A percentile compares a stretch with the other conserved stretches of the same genome.
phyloP scores from a whole-genome alignment of 2,797 vertebrate genomes.

The Tokudaia tokunoshimensis region DNA sequence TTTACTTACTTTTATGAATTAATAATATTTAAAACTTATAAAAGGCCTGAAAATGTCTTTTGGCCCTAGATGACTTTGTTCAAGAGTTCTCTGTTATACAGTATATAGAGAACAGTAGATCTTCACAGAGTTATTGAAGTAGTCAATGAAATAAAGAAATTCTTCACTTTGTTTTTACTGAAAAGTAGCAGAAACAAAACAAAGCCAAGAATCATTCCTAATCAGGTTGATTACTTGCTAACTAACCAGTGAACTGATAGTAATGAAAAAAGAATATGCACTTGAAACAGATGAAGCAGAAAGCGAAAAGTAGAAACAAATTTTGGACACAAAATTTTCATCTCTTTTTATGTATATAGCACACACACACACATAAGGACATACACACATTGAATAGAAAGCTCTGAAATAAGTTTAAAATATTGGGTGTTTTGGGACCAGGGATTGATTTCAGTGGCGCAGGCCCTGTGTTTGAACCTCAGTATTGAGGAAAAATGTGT shows the following conservation, averaged over 20 bases:
- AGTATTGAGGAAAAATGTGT: not conserved
- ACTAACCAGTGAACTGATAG: not conserved
- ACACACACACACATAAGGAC: not conserved
- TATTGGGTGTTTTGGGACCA: not conserved
- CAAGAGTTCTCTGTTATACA: not conserved
- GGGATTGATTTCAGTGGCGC: not conserved
- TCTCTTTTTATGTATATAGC: not conserved
- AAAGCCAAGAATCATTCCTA: not conserved
- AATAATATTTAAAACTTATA: slow-evolving; percentile 29
- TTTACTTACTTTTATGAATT: not conserved
- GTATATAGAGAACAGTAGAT: not conserved
- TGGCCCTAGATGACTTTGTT: not conserved
- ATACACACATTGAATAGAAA: not conserved
- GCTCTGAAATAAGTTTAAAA: slow-evolving; percentile 42
- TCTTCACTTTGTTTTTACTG: slow-evolving; percentile 28
- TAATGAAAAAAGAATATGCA: not conserved
- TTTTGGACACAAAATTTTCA: not conserved
- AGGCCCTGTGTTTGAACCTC: not conserved
- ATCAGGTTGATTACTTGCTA: not conserved
- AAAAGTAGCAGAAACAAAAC: not conserved
- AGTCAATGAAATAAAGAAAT: slow-evolving; percentile 45
- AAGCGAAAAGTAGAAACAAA: slow-evolving; percentile 50
- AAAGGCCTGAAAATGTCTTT: slow-evolving; percentile 8
- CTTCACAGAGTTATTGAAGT: slow-evolving; percentile 1
- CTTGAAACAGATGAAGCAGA: slow-evolving; percentile 48